Evolutionary conservation across 2,888 invertebrate species (phyloP).

Genomic region (Ischnus inquisitorius): DNA sequence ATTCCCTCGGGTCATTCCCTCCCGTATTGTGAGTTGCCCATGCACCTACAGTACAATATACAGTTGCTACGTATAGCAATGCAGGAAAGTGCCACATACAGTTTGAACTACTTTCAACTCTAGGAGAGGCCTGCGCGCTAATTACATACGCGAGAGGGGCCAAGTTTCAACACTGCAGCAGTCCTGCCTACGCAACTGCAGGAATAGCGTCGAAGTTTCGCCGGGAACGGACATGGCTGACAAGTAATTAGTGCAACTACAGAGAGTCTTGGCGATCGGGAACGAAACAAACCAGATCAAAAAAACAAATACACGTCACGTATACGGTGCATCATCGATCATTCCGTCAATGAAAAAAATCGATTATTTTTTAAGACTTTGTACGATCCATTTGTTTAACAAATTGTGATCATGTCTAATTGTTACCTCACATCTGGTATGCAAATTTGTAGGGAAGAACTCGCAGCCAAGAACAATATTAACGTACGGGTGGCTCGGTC

Average conservation of each 20-base stretch:
- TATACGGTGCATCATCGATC: no score
- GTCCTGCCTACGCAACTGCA: constrained; percentile 1
- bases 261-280: not conserved
- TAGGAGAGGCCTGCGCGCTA: constrained; percentile 8
- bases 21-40: constrained; percentile 8
- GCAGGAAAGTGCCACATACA: not conserved
- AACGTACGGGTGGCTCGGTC: not conserved
- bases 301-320: not conserved
- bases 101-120: constrained; percentile 35
- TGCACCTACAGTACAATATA: not conserved
- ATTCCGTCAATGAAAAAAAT: no score
- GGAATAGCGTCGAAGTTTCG: constrained; percentile 17
- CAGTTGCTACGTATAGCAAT: not conserved
- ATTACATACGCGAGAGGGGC: constrained; percentile 37
- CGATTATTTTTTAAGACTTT: no score
- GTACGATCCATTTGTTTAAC: no score
- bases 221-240: constrained; percentile 1
- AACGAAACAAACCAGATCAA: not conserved
- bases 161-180: constrained; percentile 20
- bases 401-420: no score
- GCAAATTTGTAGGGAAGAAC: no score
- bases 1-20: constrained; percentile 32
- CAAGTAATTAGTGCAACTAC: not conserved
- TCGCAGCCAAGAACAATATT: no score
- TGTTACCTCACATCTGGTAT: no score